phyloP scores from a whole-genome alignment of 2,113 vertebrate species.

The Mionectes macconnelli region DNA sequence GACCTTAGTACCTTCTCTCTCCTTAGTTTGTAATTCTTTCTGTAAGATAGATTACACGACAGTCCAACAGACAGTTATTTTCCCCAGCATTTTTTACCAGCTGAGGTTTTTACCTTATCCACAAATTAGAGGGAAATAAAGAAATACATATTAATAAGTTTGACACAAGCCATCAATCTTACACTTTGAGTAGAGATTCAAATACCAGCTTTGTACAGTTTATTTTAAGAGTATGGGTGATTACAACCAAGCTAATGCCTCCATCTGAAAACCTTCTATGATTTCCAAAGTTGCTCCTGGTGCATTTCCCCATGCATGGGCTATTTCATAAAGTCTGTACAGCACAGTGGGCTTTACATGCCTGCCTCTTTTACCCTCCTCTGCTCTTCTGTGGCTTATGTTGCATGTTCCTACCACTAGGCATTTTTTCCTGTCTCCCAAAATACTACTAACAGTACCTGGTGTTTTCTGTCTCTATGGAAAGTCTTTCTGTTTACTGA shows the following conservation, averaged over 20 bases:
- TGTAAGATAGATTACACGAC: not conserved
- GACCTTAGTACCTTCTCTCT: not conserved
- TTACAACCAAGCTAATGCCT: not conserved
- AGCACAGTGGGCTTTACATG: not conserved
- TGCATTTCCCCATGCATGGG: not conserved
- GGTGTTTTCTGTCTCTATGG: accelerated
- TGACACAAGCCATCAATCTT: not conserved
- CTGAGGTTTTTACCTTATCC: not conserved
- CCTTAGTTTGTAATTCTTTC: not conserved
- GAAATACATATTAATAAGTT: not conserved
- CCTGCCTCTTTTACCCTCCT: not conserved
- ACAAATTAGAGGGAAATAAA: not conserved
- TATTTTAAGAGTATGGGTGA: not conserved
- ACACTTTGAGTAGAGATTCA: not conserved
- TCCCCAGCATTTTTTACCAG: not conserved
- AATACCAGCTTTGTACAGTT: not conserved
- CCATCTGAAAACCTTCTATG: not conserved
- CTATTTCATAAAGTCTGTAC: not conserved
- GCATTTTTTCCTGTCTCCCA: not conserved
- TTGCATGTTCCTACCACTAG: not conserved
- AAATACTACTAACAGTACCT: not conserved
- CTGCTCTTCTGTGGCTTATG: not conserved
- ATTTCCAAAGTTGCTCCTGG: not conserved
- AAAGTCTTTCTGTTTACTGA: not conserved
- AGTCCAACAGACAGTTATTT: not conserved